phyloP scores from a whole-genome alignment of 1,140 invertebrate genomes.

The Aphidius ervi region DNA sequence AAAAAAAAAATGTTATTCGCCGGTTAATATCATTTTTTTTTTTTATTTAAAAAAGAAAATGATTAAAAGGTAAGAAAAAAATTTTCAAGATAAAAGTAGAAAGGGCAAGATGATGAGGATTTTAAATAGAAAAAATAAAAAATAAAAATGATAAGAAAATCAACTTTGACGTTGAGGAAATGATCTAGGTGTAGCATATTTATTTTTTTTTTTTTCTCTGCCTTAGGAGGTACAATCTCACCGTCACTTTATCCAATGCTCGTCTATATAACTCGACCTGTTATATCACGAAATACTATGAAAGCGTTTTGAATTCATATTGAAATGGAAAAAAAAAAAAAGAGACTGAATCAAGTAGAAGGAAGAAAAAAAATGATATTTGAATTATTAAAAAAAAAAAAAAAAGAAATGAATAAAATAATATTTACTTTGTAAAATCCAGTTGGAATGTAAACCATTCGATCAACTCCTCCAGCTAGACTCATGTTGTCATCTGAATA shows the following conservation, averaged over 20 bases:
- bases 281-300: too few species aligned
- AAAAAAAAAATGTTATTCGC: too few species aligned
- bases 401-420: not conserved
- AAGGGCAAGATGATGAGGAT: not conserved
- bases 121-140: not conserved
- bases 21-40: constrained; percentile 1
- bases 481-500: constrained; percentile 74
- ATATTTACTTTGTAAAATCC: constrained; percentile 76
- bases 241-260: too few species aligned
- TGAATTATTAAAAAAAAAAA: not conserved
- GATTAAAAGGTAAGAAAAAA: not conserved
- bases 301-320: too few species aligned
- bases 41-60: constrained; percentile 4
- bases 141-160: constrained; percentile 3
- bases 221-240: too few species aligned
- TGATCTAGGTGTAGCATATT: not conserved
- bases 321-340: too few species aligned
- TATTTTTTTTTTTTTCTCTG: too few species aligned
- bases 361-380: not conserved
- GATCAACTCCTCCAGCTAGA: constrained; percentile 63
- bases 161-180: not conserved
- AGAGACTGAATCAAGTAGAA: not conserved
- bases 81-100: not conserved
- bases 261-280: too few species aligned
- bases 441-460: constrained; percentile 81